Evolutionary conservation across 2,888 invertebrate species (phyloP), one percentile per base, ranked within the genome.

Genomic region (Zeuzera pyrina): DNA sequence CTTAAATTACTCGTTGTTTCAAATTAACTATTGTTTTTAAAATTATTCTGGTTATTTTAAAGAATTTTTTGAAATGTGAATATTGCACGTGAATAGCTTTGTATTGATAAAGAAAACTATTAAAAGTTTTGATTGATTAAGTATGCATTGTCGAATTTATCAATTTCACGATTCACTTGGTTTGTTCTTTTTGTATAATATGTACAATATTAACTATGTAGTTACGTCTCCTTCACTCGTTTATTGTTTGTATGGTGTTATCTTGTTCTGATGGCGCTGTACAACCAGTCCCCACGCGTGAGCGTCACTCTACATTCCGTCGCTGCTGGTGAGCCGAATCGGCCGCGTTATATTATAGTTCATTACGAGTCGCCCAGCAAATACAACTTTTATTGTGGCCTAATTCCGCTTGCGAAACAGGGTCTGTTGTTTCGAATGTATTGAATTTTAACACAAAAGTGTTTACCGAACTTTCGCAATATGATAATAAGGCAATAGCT

Each of bases 281-380:
- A 25, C 11, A 22, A 22, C 22, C n/a, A 22, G 22, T 10, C 11
- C 22, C 10, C 22, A 11, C 11, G 22, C 19, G 19, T 19, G n/a
- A 22, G 22, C 22, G 21, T 19, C 32, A 30, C 38, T 45, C 49
- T 47, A 60, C 72, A 73, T 69, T 72, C 66, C 65, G 61, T 41
- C 53, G 48, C 43, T 58, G 64, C 58, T 39, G 48, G 57, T 51
- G 55, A 49, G 52, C 59, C 59, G 58, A 51, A 52, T 41, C 59
- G 61, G 66, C 51, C 69, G 76, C 56, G 66, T 64, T 53, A 48
- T 43, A n/a, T n/a, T n/a, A n/a, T n/a, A n/a, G n/a, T n/a, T n/a
- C n/a, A n/a, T n/a, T n/a, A n/a, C n/a, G n/a, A n/a, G n/a, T n/a
- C n/a, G n/a, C n/a, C n/a, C n/a, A n/a, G n/a, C n/a, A n/a, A n/a